A percentile compares a stretch with the other conserved stretches of the same genome.
These are phyloP conservation scores for Habroteleia sp. DNA, from an alignment of 2,888 invertebrate species.

Conservation along the genomic window DNA sequence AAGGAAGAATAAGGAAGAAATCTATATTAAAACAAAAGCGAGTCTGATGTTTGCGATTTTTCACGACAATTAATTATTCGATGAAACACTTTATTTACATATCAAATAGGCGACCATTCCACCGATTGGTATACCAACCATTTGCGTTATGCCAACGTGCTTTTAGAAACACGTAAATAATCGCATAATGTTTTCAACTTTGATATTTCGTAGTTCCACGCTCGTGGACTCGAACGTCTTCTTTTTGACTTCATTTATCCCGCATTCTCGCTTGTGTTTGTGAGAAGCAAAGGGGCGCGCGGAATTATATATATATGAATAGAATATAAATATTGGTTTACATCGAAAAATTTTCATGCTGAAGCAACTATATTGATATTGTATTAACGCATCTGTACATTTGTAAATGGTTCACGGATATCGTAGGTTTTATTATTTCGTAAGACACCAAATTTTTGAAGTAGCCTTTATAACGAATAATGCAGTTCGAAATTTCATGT, in stretches of 20 bases:
- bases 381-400: conserved; percentile 41
- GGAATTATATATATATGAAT: conserved; percentile 27
- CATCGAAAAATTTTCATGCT: conserved; percentile 50
- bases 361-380: conserved; percentile 26
- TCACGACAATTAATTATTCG: conserved; percentile 55
- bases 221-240: conserved; percentile 36
- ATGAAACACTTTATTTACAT: conserved; percentile 65
- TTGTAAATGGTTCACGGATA: conserved; percentile 41
- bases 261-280: conserved; percentile 18
- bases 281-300: conserved; percentile 5
- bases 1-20: not conserved
- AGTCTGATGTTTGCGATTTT: conserved; percentile 42
- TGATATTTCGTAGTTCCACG: conserved; percentile 29
- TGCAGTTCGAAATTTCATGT: conserved; percentile 51
- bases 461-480: conserved; percentile 46
- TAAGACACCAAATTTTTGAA: conserved; percentile 44
- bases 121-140: conserved; percentile 58
- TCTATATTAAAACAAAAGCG: conserved; percentile 22
- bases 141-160: conserved; percentile 61
- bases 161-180: conserved; percentile 44
- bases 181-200: conserved; percentile 33
- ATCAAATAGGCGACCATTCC: conserved; percentile 65
- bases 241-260: conserved; percentile 43
- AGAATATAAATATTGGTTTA: conserved; percentile 45
- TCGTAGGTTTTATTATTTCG: conserved; percentile 32